phyloP scores from a whole-genome alignment of 2,797 vertebrate genomes.

The Anabas testudineus region DNA sequence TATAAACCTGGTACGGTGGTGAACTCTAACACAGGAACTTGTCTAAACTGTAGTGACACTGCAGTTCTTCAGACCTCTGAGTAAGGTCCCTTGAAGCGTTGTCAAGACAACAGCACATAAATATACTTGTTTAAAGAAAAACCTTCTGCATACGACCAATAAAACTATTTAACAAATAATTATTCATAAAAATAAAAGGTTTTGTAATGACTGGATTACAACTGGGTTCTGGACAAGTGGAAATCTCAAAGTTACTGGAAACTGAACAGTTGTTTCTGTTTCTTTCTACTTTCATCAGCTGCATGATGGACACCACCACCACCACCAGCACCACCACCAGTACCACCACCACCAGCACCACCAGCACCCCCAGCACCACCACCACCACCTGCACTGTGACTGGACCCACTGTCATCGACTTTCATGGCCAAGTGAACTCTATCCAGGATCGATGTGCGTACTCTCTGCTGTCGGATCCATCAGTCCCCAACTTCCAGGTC shows the following conservation, averaged over 20 bases:
- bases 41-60: conserved; percentile 52
- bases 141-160: too few relatives aligned
- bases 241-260: too few relatives aligned
- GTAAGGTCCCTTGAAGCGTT: conserved; percentile 52
- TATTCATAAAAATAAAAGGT: too few relatives aligned
- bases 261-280: not conserved
- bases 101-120: conserved; percentile 52
- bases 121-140: not conserved
- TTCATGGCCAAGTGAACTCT: conserved; percentile 20
- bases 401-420: conserved; percentile 25
- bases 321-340: too few relatives aligned
- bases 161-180: too few relatives aligned
- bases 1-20: conserved; percentile 50
- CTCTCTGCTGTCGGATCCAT: conserved; percentile 10
- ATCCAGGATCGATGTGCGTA: conserved; percentile 52
- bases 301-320: too few relatives aligned
- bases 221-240: too few relatives aligned
- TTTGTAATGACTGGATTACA: too few relatives aligned
- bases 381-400: conserved; percentile 43
- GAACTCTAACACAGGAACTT: conserved; percentile 23
- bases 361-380: conserved; percentile 35
- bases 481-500: conserved; percentile 21
- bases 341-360: too few relatives aligned
- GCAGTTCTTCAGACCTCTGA: conserved; percentile 30
- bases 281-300: conserved; percentile 19